A percentile compares a stretch with the other conserved stretches of the same genome.
Conservation (phyloP, 1,140 invertebrate genomes). For the Portunus trituberculatus region DNA sequence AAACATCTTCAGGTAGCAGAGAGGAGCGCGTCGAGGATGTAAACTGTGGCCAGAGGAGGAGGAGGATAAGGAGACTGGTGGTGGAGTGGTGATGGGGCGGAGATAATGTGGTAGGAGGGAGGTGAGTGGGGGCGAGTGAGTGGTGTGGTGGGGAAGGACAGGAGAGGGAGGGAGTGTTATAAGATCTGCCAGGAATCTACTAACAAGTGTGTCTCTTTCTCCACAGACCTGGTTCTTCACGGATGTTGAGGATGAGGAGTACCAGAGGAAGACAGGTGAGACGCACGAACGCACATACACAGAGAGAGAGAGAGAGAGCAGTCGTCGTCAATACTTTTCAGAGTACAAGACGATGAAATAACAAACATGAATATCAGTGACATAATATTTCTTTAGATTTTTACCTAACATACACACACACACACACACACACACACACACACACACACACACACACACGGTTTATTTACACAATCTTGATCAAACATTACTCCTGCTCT, state of each 20-base stretch:
- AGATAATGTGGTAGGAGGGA: neutral
- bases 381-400: too few species aligned
- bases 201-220: neutral
- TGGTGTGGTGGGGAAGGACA: neutral
- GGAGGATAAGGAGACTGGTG: neutral
- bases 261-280: slow-evolving; percentile 66
- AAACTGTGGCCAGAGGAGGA: neutral
- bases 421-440: neutral
- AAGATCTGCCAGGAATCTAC: neutral
- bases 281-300: slow-evolving; percentile 43
- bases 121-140: neutral
- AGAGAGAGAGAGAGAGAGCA: slow-evolving; percentile 45
- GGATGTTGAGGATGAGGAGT: slow-evolving; percentile 58
- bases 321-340: neutral
- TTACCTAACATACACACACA: neutral
- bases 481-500: too few species aligned
- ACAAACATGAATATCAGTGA: neutral
- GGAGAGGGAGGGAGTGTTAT: neutral
- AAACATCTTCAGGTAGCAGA: neutral
- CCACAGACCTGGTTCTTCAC: slow-evolving; percentile 72
- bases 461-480: neutral
- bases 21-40: neutral
- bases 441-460: neutral
- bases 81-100: neutral
- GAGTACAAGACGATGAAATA: neutral